A percentile compares a stretch with the other conserved stretches of the same genome.
Evolutionary conservation across 2,888 invertebrate species (phyloP).

Genomic region (Drosophila peninsularis): DNA sequence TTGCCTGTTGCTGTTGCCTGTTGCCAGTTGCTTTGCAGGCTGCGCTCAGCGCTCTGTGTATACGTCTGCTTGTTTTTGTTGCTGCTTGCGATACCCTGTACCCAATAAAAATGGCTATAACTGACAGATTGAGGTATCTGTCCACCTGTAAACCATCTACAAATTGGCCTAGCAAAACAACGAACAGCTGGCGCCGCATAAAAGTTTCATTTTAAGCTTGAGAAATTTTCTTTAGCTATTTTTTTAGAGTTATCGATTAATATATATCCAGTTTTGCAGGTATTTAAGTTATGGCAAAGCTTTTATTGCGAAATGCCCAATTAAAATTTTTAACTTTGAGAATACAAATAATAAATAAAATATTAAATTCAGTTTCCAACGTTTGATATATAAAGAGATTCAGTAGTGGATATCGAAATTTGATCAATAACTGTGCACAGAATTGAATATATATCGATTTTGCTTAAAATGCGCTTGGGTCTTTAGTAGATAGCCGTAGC

Average conservation of each 20-base stretch:
- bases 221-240: not conserved
- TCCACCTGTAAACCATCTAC: not conserved
- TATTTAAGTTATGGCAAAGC: not conserved
- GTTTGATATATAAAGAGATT: too few relatives aligned
- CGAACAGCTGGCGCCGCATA: not conserved
- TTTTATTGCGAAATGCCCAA: not conserved
- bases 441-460: not conserved
- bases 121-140: not conserved
- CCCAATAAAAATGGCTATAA: not conserved
- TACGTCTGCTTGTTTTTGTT: slow-evolving; percentile 10
- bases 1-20: slow-evolving; percentile 31
- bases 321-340: not conserved
- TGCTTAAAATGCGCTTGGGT: too few relatives aligned
- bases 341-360: not conserved
- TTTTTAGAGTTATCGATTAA: slow-evolving; percentile 7
- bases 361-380: not conserved
- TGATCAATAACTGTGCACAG: not conserved
- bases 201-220: not conserved
- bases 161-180: not conserved
- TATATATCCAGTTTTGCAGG: slow-evolving; percentile 3
- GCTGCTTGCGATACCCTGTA: slow-evolving; percentile 18
- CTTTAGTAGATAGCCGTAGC: not conserved
- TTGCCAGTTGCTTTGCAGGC: slow-evolving; percentile 20
- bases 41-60: slow-evolving; percentile 6
- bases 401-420: not conserved